These are phyloP conservation scores for Dicranocentrus wangi DNA, from an alignment of 2,888 invertebrate species.

Conservation along the genomic window DNA sequence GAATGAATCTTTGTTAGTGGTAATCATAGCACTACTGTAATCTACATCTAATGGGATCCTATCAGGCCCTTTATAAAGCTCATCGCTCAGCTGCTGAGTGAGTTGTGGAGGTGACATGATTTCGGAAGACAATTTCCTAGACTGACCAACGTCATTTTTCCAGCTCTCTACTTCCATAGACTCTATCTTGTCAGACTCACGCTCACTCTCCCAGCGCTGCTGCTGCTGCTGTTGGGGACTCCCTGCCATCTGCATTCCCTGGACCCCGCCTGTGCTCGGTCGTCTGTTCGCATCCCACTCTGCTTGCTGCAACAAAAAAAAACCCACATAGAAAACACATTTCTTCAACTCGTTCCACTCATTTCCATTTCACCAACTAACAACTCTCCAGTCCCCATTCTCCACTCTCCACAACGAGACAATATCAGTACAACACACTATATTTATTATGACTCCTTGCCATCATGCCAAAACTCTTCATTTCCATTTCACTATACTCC, in stretches of 20 bases:
- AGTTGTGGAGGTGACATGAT: conserved; percentile 66
- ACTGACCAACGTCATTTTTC: conserved; percentile 70
- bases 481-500: too few species aligned
- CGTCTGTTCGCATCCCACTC: conserved; percentile 63
- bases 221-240: conserved; percentile 66
- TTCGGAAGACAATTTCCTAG: conserved; percentile 70
- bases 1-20: conserved; percentile 57
- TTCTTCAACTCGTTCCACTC: not conserved
- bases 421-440: too few species aligned
- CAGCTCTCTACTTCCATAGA: conserved; percentile 71
- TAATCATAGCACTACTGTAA: conserved; percentile 54
- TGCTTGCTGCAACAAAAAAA: conserved; percentile 54
- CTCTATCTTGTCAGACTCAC: conserved; percentile 72
- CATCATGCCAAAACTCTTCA: too few species aligned
- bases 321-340: conserved; percentile 10
- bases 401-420: too few species aligned
- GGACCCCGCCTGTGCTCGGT: conserved; percentile 51
- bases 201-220: conserved; percentile 71
- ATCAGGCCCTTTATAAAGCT: conserved; percentile 70
- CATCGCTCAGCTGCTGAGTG: conserved; percentile 67
- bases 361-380: not conserved
- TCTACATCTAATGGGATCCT: conserved; percentile 72
- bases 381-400: too few species aligned
- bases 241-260: conserved; percentile 59
- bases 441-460: too few species aligned